Base-by-base conservation (phyloP, 2,888 invertebrate species). In the Taphrorychus bicolor region DNA sequence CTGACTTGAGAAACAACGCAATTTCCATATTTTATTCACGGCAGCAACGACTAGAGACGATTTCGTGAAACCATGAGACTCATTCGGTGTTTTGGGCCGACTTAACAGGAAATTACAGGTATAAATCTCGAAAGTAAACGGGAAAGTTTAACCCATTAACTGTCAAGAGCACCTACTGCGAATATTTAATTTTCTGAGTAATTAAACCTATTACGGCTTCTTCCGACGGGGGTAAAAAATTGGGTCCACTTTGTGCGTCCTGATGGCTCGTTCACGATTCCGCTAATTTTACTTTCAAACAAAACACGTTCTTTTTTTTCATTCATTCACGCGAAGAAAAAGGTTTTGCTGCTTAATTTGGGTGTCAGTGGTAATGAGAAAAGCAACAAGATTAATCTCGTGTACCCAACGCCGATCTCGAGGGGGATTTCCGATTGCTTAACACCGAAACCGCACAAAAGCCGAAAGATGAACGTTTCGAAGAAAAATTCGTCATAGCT, bases 111-210 rank as follows among this genome's bases (percentile, higher is more conserved):
- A 60, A 66, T 60, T 60, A 60, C 49, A 60, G 60, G 66, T 51
- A 66, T 60, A 66, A 60, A 60, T 61, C 48, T 60, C 18, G 40
- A 60, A 66, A 18, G 59, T 42, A 59, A 58, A 59, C 59, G 64
- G 19, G 23, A 23, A 53, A 52, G 52, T 66, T 59, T 66, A 48
- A 49, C 42, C 56, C 57, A 14, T 62, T 62, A 56, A 54, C n/a
- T 61, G 66, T 51, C 56, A 57, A 23, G 9, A 41, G 40, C 49
- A 59, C 53, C 21, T 42, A 59, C 32, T 24, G 53, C 23, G 52
- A 61, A 54, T 61, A 61, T 54, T 61, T 53, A 61, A 53, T 59
- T 61, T 61, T 61, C 53, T 40, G 18, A 41, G 52, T 59, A 59
- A 59, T 66, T 66, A 59, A 59, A 66, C 54, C 59, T 24, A 57